Percentiles rank a stretch among this genome's conserved stretches.
Conservation (phyloP, 92 coral and sea anemone species). For the Micromussa lordhowensis region DNA sequence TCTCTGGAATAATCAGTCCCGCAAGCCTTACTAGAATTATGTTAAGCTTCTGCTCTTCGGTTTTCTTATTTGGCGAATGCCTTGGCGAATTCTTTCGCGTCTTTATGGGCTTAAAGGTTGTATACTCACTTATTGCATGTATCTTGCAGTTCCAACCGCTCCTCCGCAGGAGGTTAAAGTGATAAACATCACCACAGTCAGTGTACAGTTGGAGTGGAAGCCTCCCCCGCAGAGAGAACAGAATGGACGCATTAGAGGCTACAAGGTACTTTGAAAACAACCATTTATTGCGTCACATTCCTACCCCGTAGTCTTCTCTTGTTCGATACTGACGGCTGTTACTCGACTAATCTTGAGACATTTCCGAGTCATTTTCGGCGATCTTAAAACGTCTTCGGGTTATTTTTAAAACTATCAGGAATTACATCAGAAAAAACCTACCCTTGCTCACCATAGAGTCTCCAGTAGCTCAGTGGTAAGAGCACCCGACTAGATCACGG, state of each 20-base stretch:
- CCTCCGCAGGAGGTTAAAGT: constrained; percentile 86
- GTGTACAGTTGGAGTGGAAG: constrained; percentile 90
- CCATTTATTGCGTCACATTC: not conserved
- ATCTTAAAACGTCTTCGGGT: not conserved
- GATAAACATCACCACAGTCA: constrained; percentile 71
- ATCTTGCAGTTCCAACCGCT: constrained; percentile 79
- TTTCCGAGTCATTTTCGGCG: not conserved
- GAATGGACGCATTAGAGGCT: constrained; percentile 83
- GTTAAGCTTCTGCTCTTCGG: no score
- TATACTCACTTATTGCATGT: not conserved
- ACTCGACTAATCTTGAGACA: not conserved
- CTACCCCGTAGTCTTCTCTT: not conserved
- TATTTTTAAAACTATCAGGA: not conserved
- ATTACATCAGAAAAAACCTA: not conserved
- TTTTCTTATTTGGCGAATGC: no score
- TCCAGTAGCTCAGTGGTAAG: no score
- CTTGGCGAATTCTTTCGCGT: no score
- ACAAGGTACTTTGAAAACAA: constrained; percentile 59
- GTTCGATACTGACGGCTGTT: not conserved
- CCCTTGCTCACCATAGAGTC: no score
- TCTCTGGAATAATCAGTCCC: not conserved
- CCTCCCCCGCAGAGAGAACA: constrained; percentile 95
- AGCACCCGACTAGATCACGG: no score
- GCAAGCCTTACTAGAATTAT: not conserved
- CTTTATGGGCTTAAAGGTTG: not conserved